phyloP scores from a whole-genome alignment of 2,797 vertebrate species.

The Rhynchotus rufescens region DNA sequence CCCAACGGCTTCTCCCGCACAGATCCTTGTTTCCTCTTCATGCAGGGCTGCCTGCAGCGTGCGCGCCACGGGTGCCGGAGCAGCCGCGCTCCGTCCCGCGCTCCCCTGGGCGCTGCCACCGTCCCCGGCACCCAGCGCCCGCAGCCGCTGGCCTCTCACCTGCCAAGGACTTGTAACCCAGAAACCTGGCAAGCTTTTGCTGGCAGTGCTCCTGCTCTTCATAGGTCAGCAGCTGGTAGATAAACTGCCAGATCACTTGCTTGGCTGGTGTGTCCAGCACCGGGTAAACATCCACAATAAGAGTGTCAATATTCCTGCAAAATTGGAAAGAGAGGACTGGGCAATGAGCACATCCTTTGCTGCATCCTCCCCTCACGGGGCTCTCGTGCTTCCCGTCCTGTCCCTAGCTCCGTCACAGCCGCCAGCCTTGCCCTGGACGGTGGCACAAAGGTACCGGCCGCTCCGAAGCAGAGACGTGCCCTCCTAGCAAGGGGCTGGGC shows the following conservation, averaged over 20 bases:
- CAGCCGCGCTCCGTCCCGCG: neutral
- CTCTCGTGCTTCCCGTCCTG: fast-evolving
- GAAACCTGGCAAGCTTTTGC: conserved; percentile 94
- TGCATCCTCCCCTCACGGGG: neutral
- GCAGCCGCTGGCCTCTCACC: conserved; percentile 71
- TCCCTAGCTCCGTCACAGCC: neutral
- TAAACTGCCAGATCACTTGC: conserved; percentile 98
- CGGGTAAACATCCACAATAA: conserved; percentile 96
- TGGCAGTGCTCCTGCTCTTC: conserved; percentile 98
- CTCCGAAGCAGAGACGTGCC: neutral
- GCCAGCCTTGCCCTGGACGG: fast-evolving
- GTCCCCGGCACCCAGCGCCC: too few species aligned
- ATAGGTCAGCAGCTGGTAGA: conserved; percentile 97
- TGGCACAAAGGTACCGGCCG: fast-evolving
- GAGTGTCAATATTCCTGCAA: conserved; percentile 94
- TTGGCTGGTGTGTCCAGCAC: conserved; percentile 97
- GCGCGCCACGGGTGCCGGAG: fast-evolving
- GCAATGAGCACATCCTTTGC: fast-evolving
- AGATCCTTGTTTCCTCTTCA: neutral
- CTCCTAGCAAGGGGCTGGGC: fast-evolving
- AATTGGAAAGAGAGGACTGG: neutral
- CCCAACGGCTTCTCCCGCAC: neutral
- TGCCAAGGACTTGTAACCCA: conserved; percentile 88
- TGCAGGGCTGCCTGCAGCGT: neutral
- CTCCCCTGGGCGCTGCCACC: too few species aligned